Percentiles rank a stretch among this genome's conserved stretches.
Evolutionary conservation across 2,113 vertebrate genomes (phyloP).

Genomic region (Thunnus thynnus): DNA sequence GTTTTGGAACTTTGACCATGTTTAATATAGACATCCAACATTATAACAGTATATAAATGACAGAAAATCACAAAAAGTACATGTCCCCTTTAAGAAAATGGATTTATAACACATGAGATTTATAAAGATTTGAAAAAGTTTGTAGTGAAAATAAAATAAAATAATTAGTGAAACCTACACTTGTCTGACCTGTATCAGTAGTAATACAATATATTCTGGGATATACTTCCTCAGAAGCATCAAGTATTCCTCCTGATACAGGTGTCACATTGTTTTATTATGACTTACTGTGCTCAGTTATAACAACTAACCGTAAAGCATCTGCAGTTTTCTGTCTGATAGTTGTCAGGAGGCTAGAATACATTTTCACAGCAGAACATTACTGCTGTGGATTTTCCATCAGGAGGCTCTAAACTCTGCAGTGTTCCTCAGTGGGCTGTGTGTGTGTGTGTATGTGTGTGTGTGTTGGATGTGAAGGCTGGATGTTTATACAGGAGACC

Average conservation of each 20-base stretch:
- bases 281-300: background rate
- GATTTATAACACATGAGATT: background rate
- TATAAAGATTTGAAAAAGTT: background rate
- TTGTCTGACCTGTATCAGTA: too few relatives aligned
- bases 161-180: too few relatives aligned
- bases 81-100: too few relatives aligned
- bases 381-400: slow-evolving; percentile 42
- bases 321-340: slow-evolving; percentile 2
- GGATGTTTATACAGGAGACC: slow-evolving; percentile 61
- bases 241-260: background rate
- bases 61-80: too few relatives aligned
- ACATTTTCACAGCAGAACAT: slow-evolving; percentile 9
- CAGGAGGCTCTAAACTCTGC: background rate
- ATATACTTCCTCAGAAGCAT: background rate
- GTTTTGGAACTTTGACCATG: too few relatives aligned
- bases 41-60: too few relatives aligned
- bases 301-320: slow-evolving; percentile 9
- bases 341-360: background rate
- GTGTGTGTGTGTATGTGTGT: slow-evolving; percentile 29
- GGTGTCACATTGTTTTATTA: background rate
- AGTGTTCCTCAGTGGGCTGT: background rate
- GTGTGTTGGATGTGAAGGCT: slow-evolving; percentile 25
- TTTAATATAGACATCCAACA: too few relatives aligned
- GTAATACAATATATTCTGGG: too few relatives aligned
- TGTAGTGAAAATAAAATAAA: background rate